These are phyloP conservation scores for Sinocyclocheilus grahami DNA, from an alignment of 2,113 vertebrate genomes.

Conservation along the genomic window DNA sequence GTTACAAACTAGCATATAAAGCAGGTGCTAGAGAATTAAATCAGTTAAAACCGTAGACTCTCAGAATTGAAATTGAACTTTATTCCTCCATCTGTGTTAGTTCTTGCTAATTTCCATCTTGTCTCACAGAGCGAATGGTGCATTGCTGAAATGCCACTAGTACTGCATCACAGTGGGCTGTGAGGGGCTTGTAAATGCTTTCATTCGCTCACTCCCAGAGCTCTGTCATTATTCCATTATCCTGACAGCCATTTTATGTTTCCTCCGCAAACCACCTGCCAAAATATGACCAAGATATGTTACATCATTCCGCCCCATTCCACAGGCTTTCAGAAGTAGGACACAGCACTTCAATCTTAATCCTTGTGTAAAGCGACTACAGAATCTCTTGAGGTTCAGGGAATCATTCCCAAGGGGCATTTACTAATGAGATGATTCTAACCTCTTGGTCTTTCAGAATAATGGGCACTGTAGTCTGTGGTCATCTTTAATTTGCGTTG, in stretches of 20 bases:
- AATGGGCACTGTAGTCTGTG: neutral
- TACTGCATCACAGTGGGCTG: neutral
- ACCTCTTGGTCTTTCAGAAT: conserved; percentile 30
- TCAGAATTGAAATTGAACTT: neutral
- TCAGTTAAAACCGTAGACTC: neutral
- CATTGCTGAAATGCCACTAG: conserved; percentile 16
- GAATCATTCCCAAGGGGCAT: neutral
- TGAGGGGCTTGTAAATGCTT: neutral
- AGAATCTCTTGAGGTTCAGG: neutral
- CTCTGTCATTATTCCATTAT: conserved; percentile 30
- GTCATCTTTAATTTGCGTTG: conserved; percentile 35
- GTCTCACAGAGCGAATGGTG: neutral
- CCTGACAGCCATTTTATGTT: conserved; percentile 32
- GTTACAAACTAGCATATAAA: neutral
- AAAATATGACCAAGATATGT: conserved; percentile 21
- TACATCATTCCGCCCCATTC: conserved; percentile 13
- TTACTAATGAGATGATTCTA: conserved; percentile 10
- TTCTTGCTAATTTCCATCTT: neutral
- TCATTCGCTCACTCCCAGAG: conserved; percentile 2
- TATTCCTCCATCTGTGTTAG: conserved; percentile 6
- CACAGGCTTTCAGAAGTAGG: conserved; percentile 9
- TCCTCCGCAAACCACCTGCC: conserved; percentile 30
- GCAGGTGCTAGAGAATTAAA: too few species aligned
- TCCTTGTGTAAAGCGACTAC: neutral
- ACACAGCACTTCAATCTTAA: neutral